Conservation (phyloP, 2,113 vertebrate species). For the Archilochus colubris region DNA sequence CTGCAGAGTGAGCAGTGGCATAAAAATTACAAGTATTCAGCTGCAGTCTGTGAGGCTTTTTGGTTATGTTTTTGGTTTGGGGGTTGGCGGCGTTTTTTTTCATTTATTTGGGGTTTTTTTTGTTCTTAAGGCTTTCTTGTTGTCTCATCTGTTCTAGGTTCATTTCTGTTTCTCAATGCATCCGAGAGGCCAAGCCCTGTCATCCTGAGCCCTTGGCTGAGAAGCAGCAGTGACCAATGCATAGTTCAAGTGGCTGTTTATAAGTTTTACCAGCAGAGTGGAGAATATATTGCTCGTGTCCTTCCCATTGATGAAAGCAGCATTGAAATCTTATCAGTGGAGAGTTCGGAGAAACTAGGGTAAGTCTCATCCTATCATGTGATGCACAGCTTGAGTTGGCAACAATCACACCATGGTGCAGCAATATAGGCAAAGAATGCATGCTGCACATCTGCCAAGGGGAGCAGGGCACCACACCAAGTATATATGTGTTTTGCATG, state of each 20-base stretch:
- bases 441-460: neutral
- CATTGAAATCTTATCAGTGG: conserved; percentile 64
- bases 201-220: conserved; percentile 93
- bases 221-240: conserved; percentile 82
- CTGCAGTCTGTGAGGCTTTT: neutral
- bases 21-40: neutral
- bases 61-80: neutral
- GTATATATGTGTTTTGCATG: neutral
- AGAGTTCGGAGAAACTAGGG: conserved; percentile 73
- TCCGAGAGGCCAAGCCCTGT: conserved; percentile 81
- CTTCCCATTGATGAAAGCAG: conserved; percentile 73
- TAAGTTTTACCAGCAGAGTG: conserved; percentile 83
- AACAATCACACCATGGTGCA: rapidly evolving
- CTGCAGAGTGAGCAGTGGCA: neutral
- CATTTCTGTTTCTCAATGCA: conserved; percentile 88
- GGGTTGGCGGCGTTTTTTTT: no score
- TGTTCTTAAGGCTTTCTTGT: neutral
- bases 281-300: conserved; percentile 86
- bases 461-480: neutral
- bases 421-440: neutral
- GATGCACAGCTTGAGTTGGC: neutral
- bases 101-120: neutral
- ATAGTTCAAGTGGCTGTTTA: conserved; percentile 88
- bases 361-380: conserved; percentile 55
- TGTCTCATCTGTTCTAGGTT: conserved; percentile 76